A percentile compares a stretch with the other conserved stretches of the same genome.
phyloP scores from a whole-genome alignment of 2,113 vertebrate species.

The Paramormyrops kingsleyae region DNA sequence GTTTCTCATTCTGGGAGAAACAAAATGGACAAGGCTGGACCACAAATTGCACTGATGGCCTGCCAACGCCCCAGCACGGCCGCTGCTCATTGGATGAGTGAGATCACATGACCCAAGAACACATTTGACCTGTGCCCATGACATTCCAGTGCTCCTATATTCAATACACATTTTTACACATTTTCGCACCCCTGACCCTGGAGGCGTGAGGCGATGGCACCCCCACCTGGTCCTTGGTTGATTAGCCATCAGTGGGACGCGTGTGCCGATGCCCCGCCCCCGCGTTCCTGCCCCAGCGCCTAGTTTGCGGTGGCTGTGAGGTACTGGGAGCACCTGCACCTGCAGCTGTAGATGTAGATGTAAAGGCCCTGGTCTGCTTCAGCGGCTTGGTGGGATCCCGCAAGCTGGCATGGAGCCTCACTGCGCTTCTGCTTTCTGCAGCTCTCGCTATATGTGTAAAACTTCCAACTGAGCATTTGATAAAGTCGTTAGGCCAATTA shows the following conservation, averaged over 20 bases:
- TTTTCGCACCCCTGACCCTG: no score
- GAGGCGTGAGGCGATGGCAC: neutral
- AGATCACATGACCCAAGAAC: neutral
- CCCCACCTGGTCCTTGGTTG: neutral
- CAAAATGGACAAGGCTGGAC: neutral
- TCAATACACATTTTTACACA: neutral
- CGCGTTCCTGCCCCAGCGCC: neutral
- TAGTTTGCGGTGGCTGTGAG: neutral
- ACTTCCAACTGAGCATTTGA: neutral
- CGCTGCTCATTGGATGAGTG: neutral
- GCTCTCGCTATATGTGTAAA: neutral
- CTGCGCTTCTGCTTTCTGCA: neutral
- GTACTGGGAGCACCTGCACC: neutral
- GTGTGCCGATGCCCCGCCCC: no score
- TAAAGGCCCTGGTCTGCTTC: neutral
- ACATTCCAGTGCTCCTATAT: neutral
- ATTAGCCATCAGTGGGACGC: neutral
- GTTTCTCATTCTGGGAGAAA: neutral
- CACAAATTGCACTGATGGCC: neutral
- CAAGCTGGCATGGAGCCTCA: no score
- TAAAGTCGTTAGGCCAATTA: neutral
- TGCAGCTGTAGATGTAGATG: neutral
- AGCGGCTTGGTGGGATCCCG: neutral
- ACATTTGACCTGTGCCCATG: neutral
- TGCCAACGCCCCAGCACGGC: neutral